These are phyloP conservation scores for Euzophera pinguis DNA, from an alignment of 2,888 invertebrate genomes.

Conservation along the genomic window DNA sequence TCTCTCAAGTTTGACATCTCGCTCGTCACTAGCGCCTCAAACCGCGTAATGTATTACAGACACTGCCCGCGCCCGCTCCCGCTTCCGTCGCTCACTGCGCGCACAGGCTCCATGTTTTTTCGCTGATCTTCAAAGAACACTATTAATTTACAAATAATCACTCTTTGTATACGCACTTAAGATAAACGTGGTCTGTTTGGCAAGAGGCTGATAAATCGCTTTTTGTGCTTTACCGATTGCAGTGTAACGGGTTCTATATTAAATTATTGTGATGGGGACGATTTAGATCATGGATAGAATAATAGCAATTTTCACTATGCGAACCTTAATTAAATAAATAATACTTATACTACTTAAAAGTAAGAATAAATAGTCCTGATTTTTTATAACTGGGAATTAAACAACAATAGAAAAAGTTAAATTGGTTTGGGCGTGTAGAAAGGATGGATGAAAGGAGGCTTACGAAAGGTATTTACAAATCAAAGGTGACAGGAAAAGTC, in stretches of 20 bases:
- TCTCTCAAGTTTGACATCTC: too few species aligned
- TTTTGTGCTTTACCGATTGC: constrained; percentile 6
- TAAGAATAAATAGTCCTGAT: too few species aligned
- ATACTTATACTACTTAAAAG: too few species aligned
- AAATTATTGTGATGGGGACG: not conserved
- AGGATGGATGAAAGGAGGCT: too few species aligned
- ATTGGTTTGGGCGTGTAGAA: too few species aligned
- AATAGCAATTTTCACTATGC: not conserved
- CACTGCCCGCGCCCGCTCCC: not conserved
- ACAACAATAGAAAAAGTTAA: too few species aligned
- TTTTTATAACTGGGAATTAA: too few species aligned
- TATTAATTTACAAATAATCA: constrained; percentile 10
- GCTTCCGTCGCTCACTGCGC: not conserved
- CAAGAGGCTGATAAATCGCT: constrained; percentile 8
- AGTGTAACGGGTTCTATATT: not conserved
- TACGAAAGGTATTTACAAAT: too few species aligned
- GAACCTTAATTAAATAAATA: too few species aligned
- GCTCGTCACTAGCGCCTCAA: too few species aligned
- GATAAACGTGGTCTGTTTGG: constrained; percentile 9
- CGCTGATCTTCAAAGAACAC: constrained; percentile 5
- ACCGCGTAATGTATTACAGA: too few species aligned
- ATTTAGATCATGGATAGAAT: not conserved
- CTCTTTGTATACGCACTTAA: constrained; percentile 12
- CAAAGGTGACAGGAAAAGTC: too few species aligned
- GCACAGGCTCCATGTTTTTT: not conserved